phyloP scores from a whole-genome alignment of 2,888 invertebrate genomes.

The Uloborus plumipes region DNA sequence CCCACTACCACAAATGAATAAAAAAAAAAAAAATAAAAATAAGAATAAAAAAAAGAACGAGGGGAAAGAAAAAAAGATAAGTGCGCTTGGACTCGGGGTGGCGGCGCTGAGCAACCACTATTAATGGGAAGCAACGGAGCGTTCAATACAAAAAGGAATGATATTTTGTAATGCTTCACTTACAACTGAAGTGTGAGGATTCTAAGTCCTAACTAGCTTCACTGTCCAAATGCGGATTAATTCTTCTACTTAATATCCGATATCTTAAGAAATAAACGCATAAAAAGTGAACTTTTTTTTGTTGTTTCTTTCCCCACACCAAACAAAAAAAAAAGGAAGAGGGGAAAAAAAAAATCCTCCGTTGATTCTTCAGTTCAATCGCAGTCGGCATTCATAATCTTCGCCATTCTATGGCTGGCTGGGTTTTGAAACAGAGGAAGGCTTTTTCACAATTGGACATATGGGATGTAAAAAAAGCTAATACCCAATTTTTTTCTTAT shows the following conservation, averaged over 20 bases:
- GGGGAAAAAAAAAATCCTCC: conserved; percentile 22
- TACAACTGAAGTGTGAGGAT: conserved; percentile 38
- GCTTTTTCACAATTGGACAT: conserved; percentile 8
- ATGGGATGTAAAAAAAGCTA: too few species aligned
- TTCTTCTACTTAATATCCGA: conserved; percentile 61
- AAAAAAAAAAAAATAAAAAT: conserved; percentile 20
- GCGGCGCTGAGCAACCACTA: conserved; percentile 34
- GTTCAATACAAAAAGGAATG: conserved; percentile 48
- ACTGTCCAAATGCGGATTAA: conserved; percentile 61
- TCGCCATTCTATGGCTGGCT: conserved; percentile 58
- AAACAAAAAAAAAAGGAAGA: conserved; percentile 38
- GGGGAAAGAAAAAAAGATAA: background rate
- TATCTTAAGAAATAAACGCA: conserved; percentile 52
- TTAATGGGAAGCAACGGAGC: conserved; percentile 57
- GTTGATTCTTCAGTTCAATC: conserved; percentile 54
- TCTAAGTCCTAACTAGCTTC: conserved; percentile 19
- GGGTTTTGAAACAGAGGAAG: conserved; percentile 51
- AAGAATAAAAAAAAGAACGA: conserved; percentile 1
- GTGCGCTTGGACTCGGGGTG: background rate
- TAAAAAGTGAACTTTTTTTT: conserved; percentile 20
- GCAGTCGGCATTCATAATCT: conserved; percentile 37
- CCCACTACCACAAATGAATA: conserved; percentile 9
- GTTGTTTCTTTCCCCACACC: conserved; percentile 10
- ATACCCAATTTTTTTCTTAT: conserved; percentile 32
- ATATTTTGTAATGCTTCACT: conserved; percentile 60